Base-by-base conservation (phyloP, 2,888 invertebrate species). In the Epirrhoe alternata region DNA sequence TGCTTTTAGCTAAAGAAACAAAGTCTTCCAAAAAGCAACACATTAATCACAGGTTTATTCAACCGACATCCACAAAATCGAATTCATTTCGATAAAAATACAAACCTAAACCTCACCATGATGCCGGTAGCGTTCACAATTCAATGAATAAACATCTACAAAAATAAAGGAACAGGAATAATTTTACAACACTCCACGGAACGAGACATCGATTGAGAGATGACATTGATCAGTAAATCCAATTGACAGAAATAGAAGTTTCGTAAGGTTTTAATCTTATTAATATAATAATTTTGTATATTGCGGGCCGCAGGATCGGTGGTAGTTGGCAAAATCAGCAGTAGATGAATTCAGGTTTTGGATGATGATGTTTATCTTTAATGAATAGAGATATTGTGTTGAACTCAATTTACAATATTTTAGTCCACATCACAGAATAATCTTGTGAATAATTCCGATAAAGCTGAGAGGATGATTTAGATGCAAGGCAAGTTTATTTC, bases 101-200 rank as follows among this genome's bases (percentile, higher is more conserved):
- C 62, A 61, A 57, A 73, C 72, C 72, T 73, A 67, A 72, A 74
- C 68, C 68, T 71, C 50, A 67, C 61, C 74, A 76, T 75, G 68
- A 53, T 64, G 58, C 42, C 51, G 60, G 54, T 45, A 38, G 68
- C 53, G 58, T 61, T 66, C 58, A 47, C 59, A 73, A 70, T 54
- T 61, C 69, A 70, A 64, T 61, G 51, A 69, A 67, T 66, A 66
- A 72, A 73, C 56, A 69, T 66, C 68, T 66, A 52, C 65, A 59
- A 69, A 73, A 72, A 72, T 61, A 63, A 59, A 50, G 52, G 64
- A 64, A 71, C 61, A 64, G 10, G 64, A 71, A 70, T 73, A 66
- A 72, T 59, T 53, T 70, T 61, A 55, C 63, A 68, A 64, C 60
- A 56, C 55, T 51, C 61, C 45, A 54, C 51, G 17, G 53, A 45